These are phyloP conservation scores for Apaloderma vittatum DNA, from an alignment of 2,113 vertebrate species.

Conservation along the genomic window DNA sequence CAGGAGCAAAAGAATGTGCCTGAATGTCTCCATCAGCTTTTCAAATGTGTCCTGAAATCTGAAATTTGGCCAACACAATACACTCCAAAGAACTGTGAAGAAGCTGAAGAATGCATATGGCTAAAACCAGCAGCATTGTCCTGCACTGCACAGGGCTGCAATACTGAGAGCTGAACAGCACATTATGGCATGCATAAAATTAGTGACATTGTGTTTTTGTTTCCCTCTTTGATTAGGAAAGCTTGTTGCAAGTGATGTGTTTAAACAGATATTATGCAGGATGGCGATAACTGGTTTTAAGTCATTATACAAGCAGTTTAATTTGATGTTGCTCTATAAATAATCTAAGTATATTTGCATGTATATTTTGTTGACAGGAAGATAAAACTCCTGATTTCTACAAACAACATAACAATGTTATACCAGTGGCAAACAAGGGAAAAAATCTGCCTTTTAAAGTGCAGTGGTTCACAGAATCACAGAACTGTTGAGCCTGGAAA, in stretches of 20 bases:
- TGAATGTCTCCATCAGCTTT: not conserved
- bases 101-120: not conserved
- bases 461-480: not conserved
- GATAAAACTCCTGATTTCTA: constrained; percentile 64
- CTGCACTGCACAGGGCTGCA: not conserved
- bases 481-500: no score
- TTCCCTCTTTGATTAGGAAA: constrained; percentile 55
- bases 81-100: not conserved
- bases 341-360: constrained; percentile 73
- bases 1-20: not conserved
- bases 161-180: not conserved
- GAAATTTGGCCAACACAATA: not conserved
- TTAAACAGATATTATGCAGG: constrained; percentile 70
- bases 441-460: constrained; percentile 38
- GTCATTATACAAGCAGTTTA: constrained; percentile 71
- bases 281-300: constrained; percentile 67
- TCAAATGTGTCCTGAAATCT: not conserved
- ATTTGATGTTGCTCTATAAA: constrained; percentile 80
- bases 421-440: constrained; percentile 41
- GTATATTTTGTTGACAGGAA: constrained; percentile 70
- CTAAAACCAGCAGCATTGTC: not conserved
- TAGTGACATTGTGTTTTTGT: constrained; percentile 48
- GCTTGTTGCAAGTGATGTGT: constrained; percentile 52
- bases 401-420: constrained; percentile 67
- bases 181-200: not conserved